Conservation (phyloP, 2,113 vertebrate species). For the Gasterosteus nipponicus region DNA sequence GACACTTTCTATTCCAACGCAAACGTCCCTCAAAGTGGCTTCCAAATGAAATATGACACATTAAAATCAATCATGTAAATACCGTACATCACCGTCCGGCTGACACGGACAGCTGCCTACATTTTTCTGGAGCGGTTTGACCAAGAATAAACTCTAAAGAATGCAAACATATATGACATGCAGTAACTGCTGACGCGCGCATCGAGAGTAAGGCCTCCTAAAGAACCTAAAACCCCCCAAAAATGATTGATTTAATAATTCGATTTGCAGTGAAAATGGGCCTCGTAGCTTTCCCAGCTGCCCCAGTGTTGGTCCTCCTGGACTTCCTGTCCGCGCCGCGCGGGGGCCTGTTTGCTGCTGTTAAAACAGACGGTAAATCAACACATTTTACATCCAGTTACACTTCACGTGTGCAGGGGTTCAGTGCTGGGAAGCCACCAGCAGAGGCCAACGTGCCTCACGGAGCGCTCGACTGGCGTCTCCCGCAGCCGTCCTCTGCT, state of each 20-base stretch:
- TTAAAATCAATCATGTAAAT: not conserved
- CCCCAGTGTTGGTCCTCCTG: constrained; percentile 24
- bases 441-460: constrained; percentile 65
- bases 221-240: too few relatives aligned
- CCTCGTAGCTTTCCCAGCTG: constrained; percentile 33
- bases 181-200: too few relatives aligned
- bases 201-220: not conserved
- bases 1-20: not conserved
- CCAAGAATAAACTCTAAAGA: constrained; percentile 10
- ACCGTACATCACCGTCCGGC: not conserved
- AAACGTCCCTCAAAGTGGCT: not conserved
- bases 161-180: not conserved
- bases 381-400: not conserved
- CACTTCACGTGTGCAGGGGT: not conserved
- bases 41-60: constrained; percentile 11
- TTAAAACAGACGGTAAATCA: constrained; percentile 70
- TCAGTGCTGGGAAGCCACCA: constrained; percentile 45
- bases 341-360: constrained; percentile 49
- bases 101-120: not conserved
- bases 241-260: too few relatives aligned
- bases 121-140: not conserved
- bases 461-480: constrained; percentile 21
- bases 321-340: constrained; percentile 37
- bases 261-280: not conserved
- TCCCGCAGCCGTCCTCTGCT: constrained; percentile 34